Percentiles rank a stretch among this genome's conserved stretches.
These are phyloP conservation scores for Phallusia fumigata DNA, from an alignment of 23 tunicate species.

Conservation along the genomic window DNA sequence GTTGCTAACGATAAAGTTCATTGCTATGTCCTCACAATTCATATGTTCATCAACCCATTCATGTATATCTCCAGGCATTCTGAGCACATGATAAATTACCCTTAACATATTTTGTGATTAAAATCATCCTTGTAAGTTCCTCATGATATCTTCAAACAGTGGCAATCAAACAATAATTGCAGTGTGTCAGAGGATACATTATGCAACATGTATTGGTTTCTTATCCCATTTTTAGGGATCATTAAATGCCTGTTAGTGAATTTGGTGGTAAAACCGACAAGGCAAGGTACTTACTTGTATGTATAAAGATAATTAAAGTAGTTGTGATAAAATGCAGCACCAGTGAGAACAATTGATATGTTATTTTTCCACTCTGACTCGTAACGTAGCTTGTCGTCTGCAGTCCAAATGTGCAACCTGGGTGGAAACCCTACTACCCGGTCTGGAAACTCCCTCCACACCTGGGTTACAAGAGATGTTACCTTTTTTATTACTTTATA, in stretches of 20 bases:
- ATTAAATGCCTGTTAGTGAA: too few species aligned
- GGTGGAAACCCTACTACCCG: slow-evolving; percentile 92
- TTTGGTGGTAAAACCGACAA: too few species aligned
- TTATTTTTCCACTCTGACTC: slow-evolving; percentile 96
- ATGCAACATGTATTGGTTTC: too few species aligned
- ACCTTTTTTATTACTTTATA: too few species aligned
- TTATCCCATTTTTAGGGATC: too few species aligned
- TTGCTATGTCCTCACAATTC: slow-evolving; percentile 98
- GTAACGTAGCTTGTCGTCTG: slow-evolving; percentile 47
- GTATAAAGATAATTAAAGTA: slow-evolving; percentile 83
- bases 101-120: background rate
- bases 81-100: background rate
- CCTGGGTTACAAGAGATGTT: slow-evolving; percentile 16
- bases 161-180: too few species aligned
- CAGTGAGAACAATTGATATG: slow-evolving; percentile 86
- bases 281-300: slow-evolving; percentile 38
- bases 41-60: slow-evolving; percentile 94
- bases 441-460: slow-evolving; percentile 96
- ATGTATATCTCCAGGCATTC: slow-evolving; percentile 84
- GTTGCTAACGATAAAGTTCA: slow-evolving; percentile 83
- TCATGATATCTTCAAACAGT: too few species aligned
- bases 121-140: too few species aligned
- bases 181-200: too few species aligned
- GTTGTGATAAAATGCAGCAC: slow-evolving; percentile 97
- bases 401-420: slow-evolving; percentile 81